Evolutionary conservation across 2,888 invertebrate species (phyloP).

Genomic region (Drosophila bunnanda): DNA sequence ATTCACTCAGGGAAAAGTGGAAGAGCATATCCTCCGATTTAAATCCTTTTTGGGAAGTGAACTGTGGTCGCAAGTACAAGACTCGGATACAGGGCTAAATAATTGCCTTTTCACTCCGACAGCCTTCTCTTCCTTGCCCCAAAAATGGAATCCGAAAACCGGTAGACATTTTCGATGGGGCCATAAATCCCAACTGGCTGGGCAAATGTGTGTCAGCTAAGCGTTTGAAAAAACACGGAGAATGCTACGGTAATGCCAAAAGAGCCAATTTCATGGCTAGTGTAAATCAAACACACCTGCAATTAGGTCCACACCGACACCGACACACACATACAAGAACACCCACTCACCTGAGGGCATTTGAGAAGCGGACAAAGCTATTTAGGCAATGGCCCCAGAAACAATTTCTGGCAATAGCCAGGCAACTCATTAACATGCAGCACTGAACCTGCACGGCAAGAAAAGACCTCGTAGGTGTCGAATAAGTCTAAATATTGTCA

Average conservation of each 20-base stretch:
- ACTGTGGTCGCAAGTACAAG: conserved; percentile 30
- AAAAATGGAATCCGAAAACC: conserved; percentile 11
- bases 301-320: conserved; percentile 57
- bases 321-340: not conserved
- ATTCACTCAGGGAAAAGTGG: not conserved
- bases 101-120: conserved; percentile 59
- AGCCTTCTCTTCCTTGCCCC: conserved; percentile 9
- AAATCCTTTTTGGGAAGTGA: conserved; percentile 33
- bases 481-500: not conserved
- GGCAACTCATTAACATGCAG: conserved; percentile 75
- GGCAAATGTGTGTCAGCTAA: conserved; percentile 65
- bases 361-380: conserved; percentile 34
- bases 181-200: conserved; percentile 65
- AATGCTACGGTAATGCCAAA: conserved; percentile 65
- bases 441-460: conserved; percentile 28
- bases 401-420: conserved; percentile 71
- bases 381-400: conserved; percentile 51
- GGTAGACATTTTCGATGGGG: conserved; percentile 55
- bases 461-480: not conserved
- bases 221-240: conserved; percentile 56
- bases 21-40: conserved; percentile 8
- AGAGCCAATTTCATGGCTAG: conserved; percentile 77
- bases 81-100: conserved; percentile 63
- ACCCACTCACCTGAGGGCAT: conserved; percentile 23
- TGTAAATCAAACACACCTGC: conserved; percentile 78